phyloP scores from a whole-genome alignment of 2,888 invertebrate genomes.

The Polia nebulosa region DNA sequence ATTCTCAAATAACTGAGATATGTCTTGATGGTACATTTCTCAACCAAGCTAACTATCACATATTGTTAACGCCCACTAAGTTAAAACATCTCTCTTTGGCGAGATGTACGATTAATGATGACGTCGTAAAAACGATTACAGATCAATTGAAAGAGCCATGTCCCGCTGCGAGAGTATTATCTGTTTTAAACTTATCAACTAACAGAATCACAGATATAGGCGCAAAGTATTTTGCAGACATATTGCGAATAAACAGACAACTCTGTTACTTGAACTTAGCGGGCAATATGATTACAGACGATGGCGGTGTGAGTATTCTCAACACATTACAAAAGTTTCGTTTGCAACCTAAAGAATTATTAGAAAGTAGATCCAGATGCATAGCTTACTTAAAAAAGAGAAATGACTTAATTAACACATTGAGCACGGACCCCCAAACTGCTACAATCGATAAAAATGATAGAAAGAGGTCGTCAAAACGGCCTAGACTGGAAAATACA shows the following conservation, averaged over 20 bases:
- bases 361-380: neutral
- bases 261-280: constrained; percentile 79
- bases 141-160: constrained; percentile 65
- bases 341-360: constrained; percentile 44
- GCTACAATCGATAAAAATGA: neutral
- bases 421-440: neutral
- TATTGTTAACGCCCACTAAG: constrained; percentile 67
- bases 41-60: constrained; percentile 73
- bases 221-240: constrained; percentile 69
- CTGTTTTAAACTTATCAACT: constrained; percentile 75
- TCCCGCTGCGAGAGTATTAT: constrained; percentile 73
- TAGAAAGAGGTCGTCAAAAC: neutral
- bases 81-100: constrained; percentile 77
- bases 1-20: constrained; percentile 75
- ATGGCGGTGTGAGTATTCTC: constrained; percentile 71
- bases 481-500: too few species aligned
- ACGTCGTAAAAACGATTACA: constrained; percentile 70
- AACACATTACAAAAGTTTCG: constrained; percentile 47
- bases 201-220: constrained; percentile 81
- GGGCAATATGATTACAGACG: constrained; percentile 77
- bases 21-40: constrained; percentile 74
- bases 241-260: constrained; percentile 75
- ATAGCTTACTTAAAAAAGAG: constrained; percentile 14
- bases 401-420: neutral
- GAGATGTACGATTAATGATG: constrained; percentile 77